Evolutionary conservation across 2,888 invertebrate species (phyloP).

Genomic region (Nesidiocoris tenuis): DNA sequence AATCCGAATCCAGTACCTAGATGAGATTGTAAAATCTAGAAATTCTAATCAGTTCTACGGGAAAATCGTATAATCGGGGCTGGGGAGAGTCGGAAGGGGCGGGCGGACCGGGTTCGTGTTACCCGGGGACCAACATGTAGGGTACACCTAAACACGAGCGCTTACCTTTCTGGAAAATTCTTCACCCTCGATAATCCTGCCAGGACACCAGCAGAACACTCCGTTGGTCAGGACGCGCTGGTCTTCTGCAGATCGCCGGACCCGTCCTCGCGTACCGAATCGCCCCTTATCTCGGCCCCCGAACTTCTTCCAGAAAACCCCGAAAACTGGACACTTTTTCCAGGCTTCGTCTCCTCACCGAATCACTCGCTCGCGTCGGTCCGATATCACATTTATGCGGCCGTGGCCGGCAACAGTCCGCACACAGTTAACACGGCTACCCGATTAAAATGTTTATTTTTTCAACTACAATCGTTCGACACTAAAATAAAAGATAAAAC

Average conservation of each 20-base stretch:
- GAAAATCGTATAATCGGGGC: too few species aligned
- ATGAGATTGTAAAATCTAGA: not conserved
- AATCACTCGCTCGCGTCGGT: not conserved
- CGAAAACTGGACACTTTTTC: conserved; percentile 29
- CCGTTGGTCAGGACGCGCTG: not conserved
- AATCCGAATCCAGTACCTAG: too few species aligned
- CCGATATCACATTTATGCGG: conserved; percentile 35
- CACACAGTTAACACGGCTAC: not conserved
- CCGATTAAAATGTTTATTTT: not conserved
- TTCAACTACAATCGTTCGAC: not conserved
- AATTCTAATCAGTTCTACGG: not conserved
- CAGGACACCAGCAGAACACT: conserved; percentile 29
- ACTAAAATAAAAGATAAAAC: conserved; percentile 27
- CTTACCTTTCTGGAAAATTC: not conserved
- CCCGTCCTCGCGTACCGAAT: too few species aligned
- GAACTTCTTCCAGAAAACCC: conserved; percentile 3
- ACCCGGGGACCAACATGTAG: not conserved
- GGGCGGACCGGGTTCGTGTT: not conserved
- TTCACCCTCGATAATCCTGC: conserved; percentile 14
- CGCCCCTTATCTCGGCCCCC: conserved; percentile 1
- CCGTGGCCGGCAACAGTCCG: not conserved
- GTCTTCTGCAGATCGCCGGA: conserved; percentile 1
- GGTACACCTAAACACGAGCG: not conserved
- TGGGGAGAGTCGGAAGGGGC: not conserved
- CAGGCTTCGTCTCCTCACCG: not conserved